Conservation (phyloP, 2,113 vertebrate species). For the Prinia subflava region DNA sequence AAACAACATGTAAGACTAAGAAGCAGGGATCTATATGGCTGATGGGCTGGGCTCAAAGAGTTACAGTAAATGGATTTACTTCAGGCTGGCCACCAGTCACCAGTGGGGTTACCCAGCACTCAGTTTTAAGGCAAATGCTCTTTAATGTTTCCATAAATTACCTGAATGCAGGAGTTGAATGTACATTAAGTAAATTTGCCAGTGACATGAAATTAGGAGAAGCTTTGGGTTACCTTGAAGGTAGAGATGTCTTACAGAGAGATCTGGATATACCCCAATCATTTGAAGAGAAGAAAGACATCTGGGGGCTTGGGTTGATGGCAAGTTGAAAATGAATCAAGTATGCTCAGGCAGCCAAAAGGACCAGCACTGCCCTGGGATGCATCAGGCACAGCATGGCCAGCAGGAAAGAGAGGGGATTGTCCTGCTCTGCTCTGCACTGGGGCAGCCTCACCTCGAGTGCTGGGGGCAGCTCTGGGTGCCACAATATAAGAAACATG, state of each 20-base stretch:
- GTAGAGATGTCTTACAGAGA: not conserved
- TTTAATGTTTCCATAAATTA: not conserved
- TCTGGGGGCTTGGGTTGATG: not conserved
- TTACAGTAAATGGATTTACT: not conserved
- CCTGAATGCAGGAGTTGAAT: not conserved
- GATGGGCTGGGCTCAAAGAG: not conserved
- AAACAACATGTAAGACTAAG: not conserved
- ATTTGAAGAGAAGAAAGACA: not conserved
- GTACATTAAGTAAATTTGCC: not conserved
- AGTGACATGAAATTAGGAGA: not conserved
- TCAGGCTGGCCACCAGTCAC: not conserved
- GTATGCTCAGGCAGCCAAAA: not conserved
- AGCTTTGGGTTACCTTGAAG: not conserved
- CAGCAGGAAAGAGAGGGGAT: fast-evolving
- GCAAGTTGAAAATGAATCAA: not conserved
- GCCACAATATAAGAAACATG: not conserved
- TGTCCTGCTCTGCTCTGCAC: fast-evolving
- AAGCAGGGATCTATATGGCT: not conserved
- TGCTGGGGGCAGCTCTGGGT: not conserved
- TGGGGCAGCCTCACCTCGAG: fast-evolving
- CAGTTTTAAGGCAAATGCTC: not conserved
- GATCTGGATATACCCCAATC: not conserved
- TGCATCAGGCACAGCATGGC: fast-evolving
- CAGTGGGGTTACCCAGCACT: not conserved
- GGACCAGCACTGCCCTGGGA: not conserved